These are phyloP conservation scores for Drosophila peninsularis DNA, from an alignment of 2,888 invertebrate species.

Conservation along the genomic window DNA sequence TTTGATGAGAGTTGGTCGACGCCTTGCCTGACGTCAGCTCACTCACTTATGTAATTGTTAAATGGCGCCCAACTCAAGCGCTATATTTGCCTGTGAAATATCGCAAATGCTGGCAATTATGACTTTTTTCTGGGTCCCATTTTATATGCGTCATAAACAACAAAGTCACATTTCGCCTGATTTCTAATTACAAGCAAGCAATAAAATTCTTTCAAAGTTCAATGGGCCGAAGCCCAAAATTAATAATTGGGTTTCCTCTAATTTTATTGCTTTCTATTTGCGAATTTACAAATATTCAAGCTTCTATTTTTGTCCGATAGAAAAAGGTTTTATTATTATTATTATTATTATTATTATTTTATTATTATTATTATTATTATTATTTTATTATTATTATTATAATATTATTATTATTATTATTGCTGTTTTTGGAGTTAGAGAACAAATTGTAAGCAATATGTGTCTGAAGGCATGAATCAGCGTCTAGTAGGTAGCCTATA, in stretches of 20 bases:
- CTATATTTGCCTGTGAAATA: slow-evolving; percentile 74
- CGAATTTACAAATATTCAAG: background rate
- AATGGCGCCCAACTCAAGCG: slow-evolving; percentile 53
- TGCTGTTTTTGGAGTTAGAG: too few relatives aligned
- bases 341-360: too few relatives aligned
- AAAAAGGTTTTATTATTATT: too few relatives aligned
- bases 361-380: too few relatives aligned
- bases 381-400: too few relatives aligned
- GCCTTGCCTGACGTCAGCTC: slow-evolving; percentile 47
- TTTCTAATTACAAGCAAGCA: slow-evolving; percentile 31
- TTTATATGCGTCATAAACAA: slow-evolving; percentile 56
- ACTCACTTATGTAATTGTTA: slow-evolving; percentile 68
- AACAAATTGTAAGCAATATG: too few relatives aligned
- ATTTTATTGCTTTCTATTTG: background rate
- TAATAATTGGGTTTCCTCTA: background rate
- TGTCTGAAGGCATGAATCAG: background rate
- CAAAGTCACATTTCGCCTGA: slow-evolving; percentile 39
- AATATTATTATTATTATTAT: too few relatives aligned
- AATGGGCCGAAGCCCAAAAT: background rate
- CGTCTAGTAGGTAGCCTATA: background rate
- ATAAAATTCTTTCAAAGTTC: slow-evolving; percentile 3
- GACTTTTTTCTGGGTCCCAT: slow-evolving; percentile 52
- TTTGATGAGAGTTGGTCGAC: slow-evolving; percentile 70
- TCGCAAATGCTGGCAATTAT: slow-evolving; percentile 72
- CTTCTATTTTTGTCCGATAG: background rate